phyloP scores from a whole-genome alignment of 2,888 invertebrate genomes.

The Eilema griseolum region DNA sequence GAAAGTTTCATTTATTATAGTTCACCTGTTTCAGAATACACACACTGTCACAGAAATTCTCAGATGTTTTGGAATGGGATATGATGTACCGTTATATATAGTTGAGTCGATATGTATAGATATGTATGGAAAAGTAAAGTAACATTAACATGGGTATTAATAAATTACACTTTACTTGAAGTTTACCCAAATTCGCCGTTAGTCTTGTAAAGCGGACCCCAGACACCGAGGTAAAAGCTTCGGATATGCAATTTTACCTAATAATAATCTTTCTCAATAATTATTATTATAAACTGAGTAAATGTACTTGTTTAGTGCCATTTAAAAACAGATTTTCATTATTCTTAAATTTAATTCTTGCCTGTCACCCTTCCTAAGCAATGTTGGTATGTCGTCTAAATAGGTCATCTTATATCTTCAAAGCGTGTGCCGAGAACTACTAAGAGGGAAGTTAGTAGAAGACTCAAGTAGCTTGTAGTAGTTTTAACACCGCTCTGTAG shows the following conservation, averaged over 20 bases:
- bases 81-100: too few species aligned
- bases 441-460: constrained; percentile 68
- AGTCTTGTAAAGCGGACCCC: too few species aligned
- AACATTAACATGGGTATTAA: too few species aligned
- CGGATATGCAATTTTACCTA: too few species aligned
- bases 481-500: constrained; percentile 81
- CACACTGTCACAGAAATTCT: background rate
- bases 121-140: background rate
- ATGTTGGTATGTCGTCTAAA: constrained; percentile 46
- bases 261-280: too few species aligned
- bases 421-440: constrained; percentile 64
- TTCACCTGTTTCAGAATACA: background rate
- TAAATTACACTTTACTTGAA: too few species aligned
- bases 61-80: background rate
- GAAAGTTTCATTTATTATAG: background rate
- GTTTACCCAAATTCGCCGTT: too few species aligned
- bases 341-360: constrained; percentile 39
- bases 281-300: too few species aligned
- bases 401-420: constrained; percentile 77
- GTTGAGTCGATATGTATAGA: background rate
- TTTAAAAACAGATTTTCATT: background rate
- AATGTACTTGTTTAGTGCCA: background rate
- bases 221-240: too few species aligned
- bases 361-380: constrained; percentile 30
- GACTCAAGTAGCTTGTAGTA: constrained; percentile 72